Evolutionary conservation across 1,140 invertebrate genomes (phyloP).

Genomic region (Orchesella cincta): DNA sequence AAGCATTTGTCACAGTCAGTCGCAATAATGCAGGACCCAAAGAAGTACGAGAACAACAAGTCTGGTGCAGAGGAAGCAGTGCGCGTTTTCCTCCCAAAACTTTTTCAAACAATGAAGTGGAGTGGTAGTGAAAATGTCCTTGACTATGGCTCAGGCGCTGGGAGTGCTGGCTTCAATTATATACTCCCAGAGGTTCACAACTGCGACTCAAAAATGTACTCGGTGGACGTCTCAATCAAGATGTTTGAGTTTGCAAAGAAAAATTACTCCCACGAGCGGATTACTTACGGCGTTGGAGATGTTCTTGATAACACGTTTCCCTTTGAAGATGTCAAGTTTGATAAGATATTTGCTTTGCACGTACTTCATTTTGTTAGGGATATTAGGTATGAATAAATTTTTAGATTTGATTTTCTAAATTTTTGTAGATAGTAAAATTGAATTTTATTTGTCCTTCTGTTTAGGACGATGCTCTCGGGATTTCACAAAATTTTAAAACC

Average conservation of each 20-base stretch:
- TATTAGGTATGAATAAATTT: neutral
- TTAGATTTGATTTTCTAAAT: no score
- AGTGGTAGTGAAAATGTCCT: neutral
- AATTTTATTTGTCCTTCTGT: no score
- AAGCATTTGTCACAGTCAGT: no score
- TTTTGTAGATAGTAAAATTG: no score
- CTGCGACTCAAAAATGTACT: neutral
- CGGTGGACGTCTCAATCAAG: neutral
- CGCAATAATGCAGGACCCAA: no score
- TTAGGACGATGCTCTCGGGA: no score
- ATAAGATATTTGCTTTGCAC: neutral
- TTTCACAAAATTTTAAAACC: no score
- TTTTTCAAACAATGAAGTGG: neutral
- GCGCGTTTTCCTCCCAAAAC: neutral
- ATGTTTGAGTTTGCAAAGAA: neutral
- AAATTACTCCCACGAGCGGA: neutral
- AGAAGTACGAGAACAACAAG: no score
- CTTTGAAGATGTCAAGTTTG: neutral
- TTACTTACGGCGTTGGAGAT: neutral
- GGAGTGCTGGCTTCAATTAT: neutral
- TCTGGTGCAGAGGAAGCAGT: no score
- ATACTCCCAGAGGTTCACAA: neutral
- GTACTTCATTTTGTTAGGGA: neutral
- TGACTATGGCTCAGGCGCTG: neutral
- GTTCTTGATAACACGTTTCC: neutral